phyloP scores from a whole-genome alignment of 2,113 vertebrate genomes.

The Oreochromis spilurus region DNA sequence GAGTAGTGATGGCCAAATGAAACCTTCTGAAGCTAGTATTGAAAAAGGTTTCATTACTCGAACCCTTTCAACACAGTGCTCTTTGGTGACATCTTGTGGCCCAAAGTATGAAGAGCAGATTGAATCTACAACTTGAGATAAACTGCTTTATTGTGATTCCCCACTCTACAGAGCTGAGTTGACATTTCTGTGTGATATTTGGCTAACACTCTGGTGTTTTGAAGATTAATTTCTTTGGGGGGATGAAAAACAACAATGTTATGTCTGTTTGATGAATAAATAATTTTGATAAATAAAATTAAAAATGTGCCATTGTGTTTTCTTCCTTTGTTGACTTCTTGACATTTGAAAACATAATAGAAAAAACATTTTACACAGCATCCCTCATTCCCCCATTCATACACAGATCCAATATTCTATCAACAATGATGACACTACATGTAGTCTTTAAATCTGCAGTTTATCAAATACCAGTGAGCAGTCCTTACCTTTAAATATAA shows the following conservation, averaged over 20 bases:
- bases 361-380: accelerated
- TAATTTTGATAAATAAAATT: not conserved
- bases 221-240: not conserved
- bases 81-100: not conserved
- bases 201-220: accelerated
- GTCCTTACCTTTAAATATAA: not conserved
- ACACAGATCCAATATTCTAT: not conserved
- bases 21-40: not conserved
- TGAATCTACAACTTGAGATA: accelerated
- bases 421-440: not conserved
- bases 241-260: not conserved
- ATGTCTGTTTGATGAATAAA: not conserved
- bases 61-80: not conserved
- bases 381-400: accelerated
- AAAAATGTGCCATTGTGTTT: accelerated
- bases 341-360: accelerated
- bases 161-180: not conserved
- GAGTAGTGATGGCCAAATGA: not conserved
- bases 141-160: not conserved
- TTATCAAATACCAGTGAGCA: accelerated
- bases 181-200: not conserved
- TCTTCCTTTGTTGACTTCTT: accelerated
- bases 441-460: not conserved
- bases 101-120: not conserved
- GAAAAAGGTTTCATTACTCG: not conserved